Evolutionary conservation across 2,888 invertebrate species (phyloP), one percentile per base, ranked within the genome.

Genomic region (Hypercompe scribonia): DNA sequence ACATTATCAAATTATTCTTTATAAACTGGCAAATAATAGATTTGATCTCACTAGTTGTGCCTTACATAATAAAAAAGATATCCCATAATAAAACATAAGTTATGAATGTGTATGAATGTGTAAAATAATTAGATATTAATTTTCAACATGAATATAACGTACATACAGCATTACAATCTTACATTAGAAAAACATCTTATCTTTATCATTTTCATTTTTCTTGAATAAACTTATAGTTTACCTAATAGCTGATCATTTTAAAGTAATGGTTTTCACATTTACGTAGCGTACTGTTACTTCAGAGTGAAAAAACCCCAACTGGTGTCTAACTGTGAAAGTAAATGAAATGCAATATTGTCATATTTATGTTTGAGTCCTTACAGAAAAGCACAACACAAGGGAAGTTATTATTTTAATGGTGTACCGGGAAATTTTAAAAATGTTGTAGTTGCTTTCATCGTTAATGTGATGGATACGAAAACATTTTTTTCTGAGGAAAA

Each of bases 371-470:
- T 77, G 79, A 79, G 79, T 81, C 85, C 87, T 89, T 87, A 88
- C 89, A 87, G 77, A 91, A 91, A 91, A 89, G 91, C 88, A 86
- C 89, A 90, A 88, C 90, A 87, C 86, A 86, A 85, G 85, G 89
- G 89, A 91, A 91, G 93, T 92, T 91, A 94, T 94, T 94, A 94
- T 93, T 93, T 92, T 94, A 94, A 94, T 94, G 94, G 94, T 90
- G 87, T 86, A 85, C 89, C 78, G 87, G 87, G 88, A 91, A 88
- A 91, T 90, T 91, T 92, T 91, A 89, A 90, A 91, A 93, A 90
- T 89, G 90, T 88, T 90, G 86, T 87, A 89, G 90, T 90, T 89
- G 90, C 88, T 91, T 88, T 90, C 90, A 89, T 90, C 92, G 90
- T 94, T 93, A 93, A 89, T 89, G 88, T 90, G 90, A 93, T 93